Evolutionary conservation across 2,113 vertebrate species (phyloP).

Genomic region (Grus americana): DNA sequence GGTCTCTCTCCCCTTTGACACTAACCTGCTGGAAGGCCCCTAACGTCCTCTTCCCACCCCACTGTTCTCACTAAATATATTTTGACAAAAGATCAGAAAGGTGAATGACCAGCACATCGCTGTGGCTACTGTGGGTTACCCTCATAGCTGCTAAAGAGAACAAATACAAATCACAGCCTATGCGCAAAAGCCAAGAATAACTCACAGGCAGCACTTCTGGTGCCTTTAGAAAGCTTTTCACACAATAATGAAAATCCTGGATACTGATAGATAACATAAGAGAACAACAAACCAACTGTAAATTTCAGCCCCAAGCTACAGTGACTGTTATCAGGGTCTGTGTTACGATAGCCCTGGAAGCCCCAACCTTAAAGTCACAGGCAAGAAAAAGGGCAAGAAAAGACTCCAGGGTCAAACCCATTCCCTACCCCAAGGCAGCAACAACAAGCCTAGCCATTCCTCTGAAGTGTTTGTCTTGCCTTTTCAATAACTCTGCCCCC

Average conservation of each 20-base stretch:
- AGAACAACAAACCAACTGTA: neutral
- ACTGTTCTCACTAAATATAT: constrained; percentile 40
- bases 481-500: neutral
- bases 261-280: neutral
- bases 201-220: neutral
- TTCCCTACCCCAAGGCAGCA: neutral
- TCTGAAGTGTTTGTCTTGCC: neutral
- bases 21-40: neutral
- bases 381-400: neutral
- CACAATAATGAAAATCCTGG: neutral
- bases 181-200: neutral
- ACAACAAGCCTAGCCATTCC: neutral
- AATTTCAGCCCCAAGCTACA: neutral
- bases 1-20: constrained; percentile 30
- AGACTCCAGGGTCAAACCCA: neutral
- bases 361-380: neutral
- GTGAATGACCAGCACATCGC: neutral
- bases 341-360: neutral
- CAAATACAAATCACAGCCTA: neutral
- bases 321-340: neutral
- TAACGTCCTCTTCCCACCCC: neutral
- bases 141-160: neutral
- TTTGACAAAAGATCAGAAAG: constrained; percentile 34
- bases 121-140: neutral
- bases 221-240: neutral